Evolutionary conservation across 2,888 invertebrate species (phyloP).

Genomic region (Muschampia plurimacula): DNA sequence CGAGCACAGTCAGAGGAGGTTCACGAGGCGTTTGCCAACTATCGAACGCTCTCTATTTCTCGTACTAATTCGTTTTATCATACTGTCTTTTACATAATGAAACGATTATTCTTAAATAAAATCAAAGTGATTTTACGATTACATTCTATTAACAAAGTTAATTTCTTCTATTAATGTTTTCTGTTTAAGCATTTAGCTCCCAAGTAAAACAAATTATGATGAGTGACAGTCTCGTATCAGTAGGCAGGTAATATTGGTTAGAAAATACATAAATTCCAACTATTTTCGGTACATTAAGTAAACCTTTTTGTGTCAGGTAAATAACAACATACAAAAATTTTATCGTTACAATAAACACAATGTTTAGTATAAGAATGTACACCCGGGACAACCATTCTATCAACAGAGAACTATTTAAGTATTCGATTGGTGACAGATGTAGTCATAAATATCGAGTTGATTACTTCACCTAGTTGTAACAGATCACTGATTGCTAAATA

Average conservation of each 20-base stretch:
- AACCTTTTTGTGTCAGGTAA: neutral
- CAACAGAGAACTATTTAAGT: neutral
- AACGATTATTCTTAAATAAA: neutral
- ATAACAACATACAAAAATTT: neutral
- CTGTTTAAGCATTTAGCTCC: neutral
- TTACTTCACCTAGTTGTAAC: conserved; percentile 2
- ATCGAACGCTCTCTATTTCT: conserved; percentile 14
- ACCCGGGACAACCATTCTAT: neutral
- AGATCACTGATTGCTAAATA: conserved; percentile 14
- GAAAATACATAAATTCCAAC: too few species aligned
- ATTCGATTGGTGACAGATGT: conserved; percentile 13
- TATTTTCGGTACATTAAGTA: neutral
- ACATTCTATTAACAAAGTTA: too few species aligned
- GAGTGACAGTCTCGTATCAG: too few species aligned
- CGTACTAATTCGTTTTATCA: neutral
- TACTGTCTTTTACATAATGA: neutral
- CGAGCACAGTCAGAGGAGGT: neutral
- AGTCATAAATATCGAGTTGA: conserved; percentile 13
- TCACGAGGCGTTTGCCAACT: neutral
- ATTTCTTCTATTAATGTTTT: too few species aligned
- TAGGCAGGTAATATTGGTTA: too few species aligned
- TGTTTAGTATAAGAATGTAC: neutral
- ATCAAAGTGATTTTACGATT: neutral
- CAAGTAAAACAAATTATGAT: neutral
- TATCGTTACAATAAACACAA: neutral